Conservation (phyloP, 2,113 vertebrate genomes). For the Anolis carolinensis region DNA sequence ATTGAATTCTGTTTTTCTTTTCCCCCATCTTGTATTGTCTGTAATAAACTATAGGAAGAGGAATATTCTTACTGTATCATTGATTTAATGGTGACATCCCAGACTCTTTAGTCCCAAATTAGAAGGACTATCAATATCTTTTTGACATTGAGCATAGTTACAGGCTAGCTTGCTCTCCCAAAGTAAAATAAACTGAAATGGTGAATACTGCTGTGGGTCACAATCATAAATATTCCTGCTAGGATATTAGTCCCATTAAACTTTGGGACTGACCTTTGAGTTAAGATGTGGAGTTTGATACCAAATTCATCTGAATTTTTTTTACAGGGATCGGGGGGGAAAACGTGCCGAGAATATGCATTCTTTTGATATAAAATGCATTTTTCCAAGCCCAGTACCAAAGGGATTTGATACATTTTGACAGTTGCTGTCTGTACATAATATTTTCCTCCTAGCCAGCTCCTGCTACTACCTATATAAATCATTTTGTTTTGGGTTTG, state of each 20-base stretch:
- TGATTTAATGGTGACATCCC: slow-evolving; percentile 4
- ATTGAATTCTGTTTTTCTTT: background rate
- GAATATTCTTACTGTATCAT: slow-evolving; percentile 10
- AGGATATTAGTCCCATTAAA: background rate
- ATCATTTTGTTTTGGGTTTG: too few relatives aligned
- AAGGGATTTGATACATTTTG: too few relatives aligned
- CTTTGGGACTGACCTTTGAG: background rate
- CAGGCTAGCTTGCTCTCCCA: slow-evolving; percentile 22
- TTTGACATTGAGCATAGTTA: background rate
- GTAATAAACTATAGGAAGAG: slow-evolving; percentile 18
- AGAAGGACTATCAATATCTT: background rate
- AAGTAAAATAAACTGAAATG: background rate
- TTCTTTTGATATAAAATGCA: too few relatives aligned
- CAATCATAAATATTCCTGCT: background rate
- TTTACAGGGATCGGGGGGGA: too few relatives aligned
- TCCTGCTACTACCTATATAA: too few relatives aligned
- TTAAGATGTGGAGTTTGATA: background rate
- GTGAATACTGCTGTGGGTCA: slow-evolving; percentile 1
- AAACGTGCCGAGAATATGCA: too few relatives aligned
- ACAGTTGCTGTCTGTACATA: too few relatives aligned
- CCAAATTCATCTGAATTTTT: too few relatives aligned
- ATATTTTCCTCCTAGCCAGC: too few relatives aligned
- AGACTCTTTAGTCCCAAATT: background rate
- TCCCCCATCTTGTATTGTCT: slow-evolving; percentile 13
- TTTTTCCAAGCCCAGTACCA: too few relatives aligned